These are phyloP conservation scores for Heliconius cydno DNA, from an alignment of 2,888 invertebrate species.

Conservation along the genomic window DNA sequence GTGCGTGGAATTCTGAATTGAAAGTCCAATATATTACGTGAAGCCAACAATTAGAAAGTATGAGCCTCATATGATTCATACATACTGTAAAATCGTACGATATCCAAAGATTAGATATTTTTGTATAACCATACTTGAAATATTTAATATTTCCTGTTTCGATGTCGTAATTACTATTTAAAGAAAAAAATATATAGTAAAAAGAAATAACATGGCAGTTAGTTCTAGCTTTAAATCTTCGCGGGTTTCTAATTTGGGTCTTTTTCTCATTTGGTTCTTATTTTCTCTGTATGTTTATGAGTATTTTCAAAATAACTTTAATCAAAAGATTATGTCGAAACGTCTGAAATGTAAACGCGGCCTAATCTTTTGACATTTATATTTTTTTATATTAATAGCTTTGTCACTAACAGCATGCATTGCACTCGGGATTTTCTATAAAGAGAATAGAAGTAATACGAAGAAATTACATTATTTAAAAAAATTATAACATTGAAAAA, in stretches of 20 bases:
- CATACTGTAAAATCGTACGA: conserved; percentile 4
- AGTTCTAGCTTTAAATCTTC: conserved; percentile 14
- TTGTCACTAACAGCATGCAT: conserved; percentile 43
- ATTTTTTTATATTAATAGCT: conserved; percentile 4
- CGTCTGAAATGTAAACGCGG: neutral
- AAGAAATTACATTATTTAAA: neutral
- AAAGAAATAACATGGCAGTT: conserved; percentile 15
- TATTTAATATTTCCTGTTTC: conserved; percentile 10
- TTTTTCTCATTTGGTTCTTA: conserved; percentile 7
- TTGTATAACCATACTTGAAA: conserved; percentile 9
- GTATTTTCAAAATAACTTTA: neutral
- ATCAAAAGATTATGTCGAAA: neutral
- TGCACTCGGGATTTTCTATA: conserved; percentile 25
- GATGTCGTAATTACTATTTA: neutral
- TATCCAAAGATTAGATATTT: conserved; percentile 14
- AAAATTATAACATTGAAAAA: neutral
- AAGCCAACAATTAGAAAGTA: conserved; percentile 14
- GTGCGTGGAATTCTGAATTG: conserved; percentile 32
- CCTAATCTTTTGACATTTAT: conserved; percentile 6
- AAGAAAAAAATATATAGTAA: neutral
- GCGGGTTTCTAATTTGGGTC: conserved; percentile 9
- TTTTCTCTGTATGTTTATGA: neutral
- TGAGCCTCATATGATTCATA: conserved; percentile 9
- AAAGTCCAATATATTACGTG: conserved; percentile 11
- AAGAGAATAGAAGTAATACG: neutral